Conservation (phyloP, 1,140 invertebrate species). For the Apis dorsata region DNA sequence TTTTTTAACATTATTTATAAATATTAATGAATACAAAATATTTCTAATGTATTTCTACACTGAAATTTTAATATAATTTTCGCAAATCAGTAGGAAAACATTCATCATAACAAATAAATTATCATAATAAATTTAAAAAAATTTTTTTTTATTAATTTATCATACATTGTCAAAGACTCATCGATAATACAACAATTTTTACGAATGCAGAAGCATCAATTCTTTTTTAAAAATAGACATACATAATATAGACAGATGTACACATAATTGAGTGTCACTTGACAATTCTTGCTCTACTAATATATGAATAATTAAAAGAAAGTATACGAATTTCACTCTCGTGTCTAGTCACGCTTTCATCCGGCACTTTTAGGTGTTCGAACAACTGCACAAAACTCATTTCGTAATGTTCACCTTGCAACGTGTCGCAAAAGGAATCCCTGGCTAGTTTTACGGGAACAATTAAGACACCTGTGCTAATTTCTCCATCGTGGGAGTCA, state of each 20-base stretch:
- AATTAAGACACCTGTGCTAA: constrained; percentile 68
- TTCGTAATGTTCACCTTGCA: constrained; percentile 11
- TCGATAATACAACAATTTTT: background rate
- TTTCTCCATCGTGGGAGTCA: constrained; percentile 60
- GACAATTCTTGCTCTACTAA: background rate
- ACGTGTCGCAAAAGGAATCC: constrained; percentile 13
- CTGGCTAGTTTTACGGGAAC: constrained; percentile 5
- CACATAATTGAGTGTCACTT: background rate
- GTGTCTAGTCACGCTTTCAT: constrained; percentile 10
- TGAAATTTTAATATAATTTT: too few relatives aligned
- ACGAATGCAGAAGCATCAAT: background rate
- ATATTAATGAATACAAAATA: too few relatives aligned
- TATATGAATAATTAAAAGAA: constrained; percentile 19
- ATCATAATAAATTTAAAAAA: too few relatives aligned
- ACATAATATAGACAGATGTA: background rate
- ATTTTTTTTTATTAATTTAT: background rate
- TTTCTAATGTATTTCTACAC: too few relatives aligned
- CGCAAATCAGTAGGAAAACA: too few relatives aligned
- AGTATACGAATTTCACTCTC: constrained; percentile 22
- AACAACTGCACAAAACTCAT: constrained; percentile 14
- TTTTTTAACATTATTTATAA: too few relatives aligned
- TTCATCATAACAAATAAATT: too few relatives aligned
- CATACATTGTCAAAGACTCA: background rate
- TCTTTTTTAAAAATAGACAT: background rate
- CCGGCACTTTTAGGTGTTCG: constrained; percentile 30